Evolutionary conservation across 2,888 invertebrate genomes (phyloP), one percentile per base, ranked within the genome.

Genomic region (Lobophora halterata): DNA sequence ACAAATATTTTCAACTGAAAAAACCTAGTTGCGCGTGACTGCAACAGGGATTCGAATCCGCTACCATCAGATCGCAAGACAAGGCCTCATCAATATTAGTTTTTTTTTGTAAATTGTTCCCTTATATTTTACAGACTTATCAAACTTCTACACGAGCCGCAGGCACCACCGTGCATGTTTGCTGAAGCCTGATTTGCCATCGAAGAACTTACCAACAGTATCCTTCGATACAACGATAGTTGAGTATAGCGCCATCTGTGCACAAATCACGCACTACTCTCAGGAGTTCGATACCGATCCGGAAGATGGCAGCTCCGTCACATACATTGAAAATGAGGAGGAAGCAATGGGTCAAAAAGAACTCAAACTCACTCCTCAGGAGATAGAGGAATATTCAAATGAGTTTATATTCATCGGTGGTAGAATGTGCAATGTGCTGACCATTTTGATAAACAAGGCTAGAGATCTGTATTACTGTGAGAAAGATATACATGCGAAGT

Each of bases 381-480:
- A 77, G 39, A 62, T 76, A 17, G 63, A 74, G 28, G 60, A 65
- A 29, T 77, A 70, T 48, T 61, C 71, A 0, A 52, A 65, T 16
- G 59, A 58, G 45, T 65, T 52, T 43, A 46, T 75, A 1, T 52
- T 39, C 2, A 37, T 73, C 1, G 34, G 49, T 11, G 73, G 63
- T 0, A 47, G 48, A 21, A 52, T 65, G 38, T 65, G 58, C 38
- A 78, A 78, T 44, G 59, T 70, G 2, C 48, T 77, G 17, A 65
- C 63, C 39, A 48, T 75, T 1, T 37, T 78, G 16, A 42, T 65
- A 5, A 76, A 75, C 34, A 79, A 79, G 52, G 61, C 61, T 1
- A 54, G 62, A 7, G 76, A 77, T 48, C 49, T 78, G 1, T 59
- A 57, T 21, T 68, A 73, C 30, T 76, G 76, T 34, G 66, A 71